Base-by-base conservation (phyloP, 2,888 invertebrate genomes). In the Drosophila differens region DNA sequence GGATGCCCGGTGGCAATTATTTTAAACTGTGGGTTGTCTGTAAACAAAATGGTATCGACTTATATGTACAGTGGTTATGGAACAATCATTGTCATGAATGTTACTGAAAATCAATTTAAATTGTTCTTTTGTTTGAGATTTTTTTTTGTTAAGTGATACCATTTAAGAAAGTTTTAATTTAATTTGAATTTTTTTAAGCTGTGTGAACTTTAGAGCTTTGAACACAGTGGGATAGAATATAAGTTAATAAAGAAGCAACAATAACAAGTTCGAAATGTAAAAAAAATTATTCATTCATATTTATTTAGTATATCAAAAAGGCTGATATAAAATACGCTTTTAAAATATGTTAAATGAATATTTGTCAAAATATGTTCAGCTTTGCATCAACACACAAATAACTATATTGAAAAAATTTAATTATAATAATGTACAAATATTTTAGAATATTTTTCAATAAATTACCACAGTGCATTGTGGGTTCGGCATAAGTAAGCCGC, bases 11-110 rank as follows among this genome's bases (percentile, higher is more conserved):
- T 74, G 79, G 74, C 91, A 91, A 87, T 87, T 87, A 90, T 86
- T 87, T 87, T 90, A 87, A 87, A 84, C 90, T 89, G 85, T 89
- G 67, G 51, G 61, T 32, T 74, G 79, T 53, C 51, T 70, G 79
- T 67, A 60, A 70, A 78, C 73, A 78, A 70, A 80, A 78, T 66
- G 79, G 49, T 59, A 30, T 52, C 54, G 58, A 33, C 59, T 37
- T 41, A 61, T 59, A 32, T 30, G 54, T 47, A 83, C 77, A 65
- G 74, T 83, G 81, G 62, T 19, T 65, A 52, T 39, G 7, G 14
- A 39, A 10, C 51, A 30, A n/a, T 33, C 10, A 22, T 44, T 22
- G 32, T 7, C 16, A 6, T 44, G 4, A 22, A n/a, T 25, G 12
- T 25, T 28, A 30, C 16, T 7, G 30, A 39, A 39, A 52, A 30